phyloP scores from a whole-genome alignment of 2,888 invertebrate genomes.

The Himalopsyche kuldschensis region DNA sequence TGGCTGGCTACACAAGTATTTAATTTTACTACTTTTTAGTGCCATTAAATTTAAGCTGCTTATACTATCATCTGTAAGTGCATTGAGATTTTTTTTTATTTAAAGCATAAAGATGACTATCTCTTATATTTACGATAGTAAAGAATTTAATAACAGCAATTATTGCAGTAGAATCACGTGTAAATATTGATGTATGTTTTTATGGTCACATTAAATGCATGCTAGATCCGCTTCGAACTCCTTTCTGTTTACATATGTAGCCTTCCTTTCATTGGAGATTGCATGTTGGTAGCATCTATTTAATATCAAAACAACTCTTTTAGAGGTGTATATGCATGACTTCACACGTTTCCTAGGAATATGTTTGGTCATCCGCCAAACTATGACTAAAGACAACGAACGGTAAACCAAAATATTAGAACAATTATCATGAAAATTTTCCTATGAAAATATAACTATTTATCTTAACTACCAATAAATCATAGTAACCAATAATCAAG shows the following conservation, averaged over 20 bases:
- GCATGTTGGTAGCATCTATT: background rate
- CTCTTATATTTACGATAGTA: background rate
- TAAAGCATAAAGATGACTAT: background rate
- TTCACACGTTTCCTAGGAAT: background rate
- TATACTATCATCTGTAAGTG: background rate
- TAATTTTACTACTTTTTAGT: too few relatives aligned
- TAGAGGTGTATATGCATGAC: background rate
- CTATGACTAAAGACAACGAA: too few relatives aligned
- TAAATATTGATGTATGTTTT: background rate
- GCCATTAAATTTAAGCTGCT: background rate
- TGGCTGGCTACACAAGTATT: too few relatives aligned
- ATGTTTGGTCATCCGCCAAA: background rate
- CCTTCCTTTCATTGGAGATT: background rate
- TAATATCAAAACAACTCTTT: background rate
- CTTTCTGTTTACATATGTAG: background rate
- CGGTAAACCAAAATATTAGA: too few relatives aligned
- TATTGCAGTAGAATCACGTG: background rate
- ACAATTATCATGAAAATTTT: too few relatives aligned
- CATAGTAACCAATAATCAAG: too few relatives aligned
- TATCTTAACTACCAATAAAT: too few relatives aligned
- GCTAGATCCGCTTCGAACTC: background rate
- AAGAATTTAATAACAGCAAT: background rate
- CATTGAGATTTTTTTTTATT: background rate
- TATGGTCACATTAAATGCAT: background rate
- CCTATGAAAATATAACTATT: too few relatives aligned